Evolutionary conservation across 1,140 invertebrate species (phyloP).

Genomic region (Hyles euphorbiae): DNA sequence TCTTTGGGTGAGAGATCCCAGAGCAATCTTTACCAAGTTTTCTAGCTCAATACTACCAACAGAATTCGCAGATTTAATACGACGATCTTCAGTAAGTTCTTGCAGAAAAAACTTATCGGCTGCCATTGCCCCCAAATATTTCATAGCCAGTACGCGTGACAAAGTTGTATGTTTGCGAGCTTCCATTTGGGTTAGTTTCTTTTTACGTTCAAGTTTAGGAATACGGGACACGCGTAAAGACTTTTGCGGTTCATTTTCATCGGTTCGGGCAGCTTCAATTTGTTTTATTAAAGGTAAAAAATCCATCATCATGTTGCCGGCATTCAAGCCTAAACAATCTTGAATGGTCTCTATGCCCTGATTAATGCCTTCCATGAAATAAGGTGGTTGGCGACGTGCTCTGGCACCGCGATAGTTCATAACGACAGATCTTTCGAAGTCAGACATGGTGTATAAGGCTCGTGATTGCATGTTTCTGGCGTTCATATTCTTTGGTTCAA

Average conservation of each 20-base stretch:
- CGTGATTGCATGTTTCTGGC: conserved; percentile 72
- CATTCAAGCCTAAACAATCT: conserved; percentile 63
- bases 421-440: conserved; percentile 75
- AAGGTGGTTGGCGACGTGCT: conserved; percentile 71
- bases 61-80: conserved; percentile 70
- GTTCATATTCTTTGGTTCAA: conserved; percentile 67
- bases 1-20: conserved; percentile 65
- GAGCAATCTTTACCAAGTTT: conserved; percentile 57
- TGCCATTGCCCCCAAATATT: conserved; percentile 75
- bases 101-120: conserved; percentile 75
- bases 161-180: conserved; percentile 66
- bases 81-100: conserved; percentile 54
- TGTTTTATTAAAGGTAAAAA: conserved; percentile 62
- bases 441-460: conserved; percentile 74
- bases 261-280: conserved; percentile 41
- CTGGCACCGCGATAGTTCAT: conserved; percentile 68
- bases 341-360: conserved; percentile 67
- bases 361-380: conserved; percentile 74
- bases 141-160: conserved; percentile 72
- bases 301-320: conserved; percentile 61
- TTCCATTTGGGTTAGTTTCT: conserved; percentile 62
- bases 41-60: conserved; percentile 62
- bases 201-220: conserved; percentile 48
- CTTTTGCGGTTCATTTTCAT: conserved; percentile 48
- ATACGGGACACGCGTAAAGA: conserved; percentile 52